A percentile compares a stretch with the other conserved stretches of the same genome.
phyloP scores from a whole-genome alignment of 2,888 invertebrate genomes.

The Phengaris alcon region DNA sequence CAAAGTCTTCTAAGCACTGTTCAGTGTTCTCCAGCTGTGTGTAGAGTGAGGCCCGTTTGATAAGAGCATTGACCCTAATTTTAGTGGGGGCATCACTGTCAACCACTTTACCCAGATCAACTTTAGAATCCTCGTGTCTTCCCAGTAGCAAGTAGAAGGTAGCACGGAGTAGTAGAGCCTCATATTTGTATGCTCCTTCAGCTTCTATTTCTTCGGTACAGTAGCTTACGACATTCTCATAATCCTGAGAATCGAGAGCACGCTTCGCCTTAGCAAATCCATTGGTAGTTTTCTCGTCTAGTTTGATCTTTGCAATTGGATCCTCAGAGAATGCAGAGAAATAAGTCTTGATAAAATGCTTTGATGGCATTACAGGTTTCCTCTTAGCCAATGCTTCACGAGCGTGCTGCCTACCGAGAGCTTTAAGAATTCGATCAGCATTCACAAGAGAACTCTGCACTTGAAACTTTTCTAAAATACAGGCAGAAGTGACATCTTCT shows the following conservation, averaged over 20 bases:
- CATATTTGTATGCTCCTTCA: constrained; percentile 81
- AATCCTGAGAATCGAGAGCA: constrained; percentile 84
- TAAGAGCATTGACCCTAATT: constrained; percentile 89
- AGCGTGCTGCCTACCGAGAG: constrained; percentile 86
- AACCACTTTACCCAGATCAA: constrained; percentile 86
- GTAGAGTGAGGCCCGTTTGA: constrained; percentile 91
- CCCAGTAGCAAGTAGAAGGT: constrained; percentile 91
- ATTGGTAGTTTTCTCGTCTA: constrained; percentile 65
- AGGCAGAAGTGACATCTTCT: constrained; percentile 95
- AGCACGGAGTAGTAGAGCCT: constrained; percentile 88
- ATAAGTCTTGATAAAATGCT: constrained; percentile 91
- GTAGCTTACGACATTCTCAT: constrained; percentile 86
- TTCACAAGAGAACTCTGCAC: constrained; percentile 88
- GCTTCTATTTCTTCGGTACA: constrained; percentile 89
- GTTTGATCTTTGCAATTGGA: constrained; percentile 82
- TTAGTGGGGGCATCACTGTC: constrained; percentile 81
- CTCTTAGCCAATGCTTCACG: constrained; percentile 85
- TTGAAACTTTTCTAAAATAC: constrained; percentile 92
- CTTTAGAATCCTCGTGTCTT: constrained; percentile 84
- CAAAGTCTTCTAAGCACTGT: constrained; percentile 88
- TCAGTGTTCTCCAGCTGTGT: constrained; percentile 88
- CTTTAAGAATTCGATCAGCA: constrained; percentile 93
- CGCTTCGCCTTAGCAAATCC: constrained; percentile 86
- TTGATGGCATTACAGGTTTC: constrained; percentile 88
- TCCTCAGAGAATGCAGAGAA: constrained; percentile 93